A percentile compares a stretch with the other conserved stretches of the same genome.
Conservation (phyloP, 2,888 invertebrate genomes). For the Eulithis prunata region DNA sequence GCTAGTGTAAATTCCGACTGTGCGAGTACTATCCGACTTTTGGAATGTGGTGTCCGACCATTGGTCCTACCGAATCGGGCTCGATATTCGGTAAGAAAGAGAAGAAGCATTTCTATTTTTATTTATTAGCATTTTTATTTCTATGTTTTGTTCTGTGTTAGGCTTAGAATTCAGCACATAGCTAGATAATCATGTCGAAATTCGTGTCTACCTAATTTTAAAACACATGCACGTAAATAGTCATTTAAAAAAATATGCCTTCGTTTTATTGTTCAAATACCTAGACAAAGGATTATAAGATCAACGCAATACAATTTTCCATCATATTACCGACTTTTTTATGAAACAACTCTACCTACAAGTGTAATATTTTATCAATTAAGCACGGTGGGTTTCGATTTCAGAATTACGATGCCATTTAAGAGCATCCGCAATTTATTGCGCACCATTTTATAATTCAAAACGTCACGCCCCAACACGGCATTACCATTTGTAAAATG, state of each 20-base stretch:
- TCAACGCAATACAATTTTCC: neutral
- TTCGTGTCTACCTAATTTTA: too few species aligned
- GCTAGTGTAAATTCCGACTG: constrained; percentile 16
- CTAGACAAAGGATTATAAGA: too few species aligned
- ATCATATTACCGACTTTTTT: constrained; percentile 11
- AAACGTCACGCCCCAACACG: constrained; percentile 60
- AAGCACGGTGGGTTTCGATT: constrained; percentile 73
- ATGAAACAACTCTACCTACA: constrained; percentile 9
- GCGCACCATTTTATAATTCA: constrained; percentile 63
- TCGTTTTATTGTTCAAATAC: too few species aligned
- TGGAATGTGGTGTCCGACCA: too few species aligned
- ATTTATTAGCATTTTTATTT: too few species aligned
- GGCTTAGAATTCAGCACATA: too few species aligned
- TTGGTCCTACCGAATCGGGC: too few species aligned
- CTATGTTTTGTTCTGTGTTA: too few species aligned
- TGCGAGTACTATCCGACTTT: neutral
- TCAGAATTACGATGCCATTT: constrained; percentile 66
- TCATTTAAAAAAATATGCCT: neutral
- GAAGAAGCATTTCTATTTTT: too few species aligned
- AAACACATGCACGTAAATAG: too few species aligned
- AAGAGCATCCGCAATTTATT: constrained; percentile 65
- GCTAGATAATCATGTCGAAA: too few species aligned
- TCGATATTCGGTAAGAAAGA: too few species aligned
- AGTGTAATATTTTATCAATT: constrained; percentile 79
- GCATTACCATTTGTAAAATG: constrained; percentile 54